These are phyloP conservation scores for Tinamus guttatus DNA, from an alignment of 2,113 vertebrate species.

Conservation along the genomic window DNA sequence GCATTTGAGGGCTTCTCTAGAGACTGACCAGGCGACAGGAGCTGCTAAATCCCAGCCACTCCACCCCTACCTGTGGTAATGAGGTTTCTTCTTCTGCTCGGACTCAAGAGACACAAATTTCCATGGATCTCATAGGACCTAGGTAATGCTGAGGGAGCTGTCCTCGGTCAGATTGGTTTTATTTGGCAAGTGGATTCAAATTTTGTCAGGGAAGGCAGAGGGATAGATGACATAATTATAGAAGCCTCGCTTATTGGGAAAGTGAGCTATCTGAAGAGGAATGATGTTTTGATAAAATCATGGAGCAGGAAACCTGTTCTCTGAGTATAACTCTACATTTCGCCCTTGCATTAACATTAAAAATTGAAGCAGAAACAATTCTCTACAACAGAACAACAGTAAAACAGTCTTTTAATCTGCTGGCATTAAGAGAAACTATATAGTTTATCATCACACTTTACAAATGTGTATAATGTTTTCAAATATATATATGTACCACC, in stretches of 20 bases:
- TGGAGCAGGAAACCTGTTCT: background rate
- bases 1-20: background rate
- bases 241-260: background rate
- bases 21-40: background rate
- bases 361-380: background rate
- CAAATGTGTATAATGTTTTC: background rate
- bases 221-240: background rate
- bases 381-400: background rate
- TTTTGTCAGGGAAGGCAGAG: background rate
- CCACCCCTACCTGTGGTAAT: background rate
- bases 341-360: background rate
- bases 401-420: background rate
- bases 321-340: background rate
- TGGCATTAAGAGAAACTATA: background rate
- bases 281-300: background rate
- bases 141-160: background rate
- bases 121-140: background rate
- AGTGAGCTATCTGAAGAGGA: background rate
- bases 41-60: background rate
- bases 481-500: accelerated
- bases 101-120: background rate
- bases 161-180: background rate
- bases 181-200: background rate
- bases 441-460: background rate
- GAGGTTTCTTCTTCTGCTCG: background rate